phyloP scores from a whole-genome alignment of 1,140 invertebrate species.

The Luehdorfia chinensis region DNA sequence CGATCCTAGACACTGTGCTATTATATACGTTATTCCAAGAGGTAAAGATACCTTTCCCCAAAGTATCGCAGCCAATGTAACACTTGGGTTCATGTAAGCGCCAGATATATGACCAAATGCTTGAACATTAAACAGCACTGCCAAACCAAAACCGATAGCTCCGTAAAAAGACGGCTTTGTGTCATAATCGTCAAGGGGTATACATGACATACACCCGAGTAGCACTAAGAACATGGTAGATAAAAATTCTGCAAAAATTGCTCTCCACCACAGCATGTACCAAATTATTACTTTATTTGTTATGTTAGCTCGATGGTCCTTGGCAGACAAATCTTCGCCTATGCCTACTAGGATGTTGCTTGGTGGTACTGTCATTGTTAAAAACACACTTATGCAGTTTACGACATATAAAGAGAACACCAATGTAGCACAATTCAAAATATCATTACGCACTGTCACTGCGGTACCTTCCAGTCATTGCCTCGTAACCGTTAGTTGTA shows the following conservation, averaged over 20 bases:
- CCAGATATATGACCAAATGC: constrained; percentile 84
- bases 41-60: constrained; percentile 76
- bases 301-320: constrained; percentile 1
- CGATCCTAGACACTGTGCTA: constrained; percentile 85
- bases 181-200: constrained; percentile 35
- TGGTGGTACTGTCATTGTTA: constrained; percentile 13
- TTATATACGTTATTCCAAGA: constrained; percentile 83
- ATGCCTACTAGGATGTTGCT: constrained; percentile 8
- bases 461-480: not conserved
- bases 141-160: constrained; percentile 48
- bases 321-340: constrained; percentile 7
- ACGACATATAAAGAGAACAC: too few species aligned
- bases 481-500: not conserved
- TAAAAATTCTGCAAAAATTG: constrained; percentile 45
- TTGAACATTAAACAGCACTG: constrained; percentile 74
- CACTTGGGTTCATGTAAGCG: constrained; percentile 87
- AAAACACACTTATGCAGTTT: not conserved
- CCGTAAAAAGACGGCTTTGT: constrained; percentile 36
- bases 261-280: constrained; percentile 26
- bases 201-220: constrained; percentile 56
- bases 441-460: too few species aligned
- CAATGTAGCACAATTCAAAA: constrained; percentile 2
- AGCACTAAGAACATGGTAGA: constrained; percentile 47
- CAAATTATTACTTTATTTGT: constrained; percentile 11
- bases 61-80: constrained; percentile 83